These are phyloP conservation scores for Phrixothrix hirtus DNA, from an alignment of 2,888 invertebrate genomes.

Conservation along the genomic window DNA sequence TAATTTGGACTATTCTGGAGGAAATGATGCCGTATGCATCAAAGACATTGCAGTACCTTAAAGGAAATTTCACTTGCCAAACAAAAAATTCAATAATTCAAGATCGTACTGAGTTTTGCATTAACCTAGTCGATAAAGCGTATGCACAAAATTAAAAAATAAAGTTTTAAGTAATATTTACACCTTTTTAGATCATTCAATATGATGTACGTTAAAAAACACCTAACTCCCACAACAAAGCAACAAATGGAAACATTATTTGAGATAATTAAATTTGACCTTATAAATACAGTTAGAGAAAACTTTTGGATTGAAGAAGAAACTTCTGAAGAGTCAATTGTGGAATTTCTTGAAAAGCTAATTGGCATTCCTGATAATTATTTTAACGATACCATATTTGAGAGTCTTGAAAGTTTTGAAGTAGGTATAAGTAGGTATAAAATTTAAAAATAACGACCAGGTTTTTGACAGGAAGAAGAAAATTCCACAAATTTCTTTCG, in stretches of 20 bases:
- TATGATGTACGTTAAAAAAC: neutral
- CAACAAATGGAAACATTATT: constrained; percentile 29
- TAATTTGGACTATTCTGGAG: constrained; percentile 19
- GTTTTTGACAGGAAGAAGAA: no score
- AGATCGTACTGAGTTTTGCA: neutral
- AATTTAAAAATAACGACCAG: no score
- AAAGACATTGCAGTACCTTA: neutral
- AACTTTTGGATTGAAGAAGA: constrained; percentile 35
- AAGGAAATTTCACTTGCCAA: constrained; percentile 10
- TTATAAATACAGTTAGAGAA: constrained; percentile 29
- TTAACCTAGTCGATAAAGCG: neutral
- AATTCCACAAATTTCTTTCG: neutral
- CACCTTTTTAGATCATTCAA: constrained; percentile 1
- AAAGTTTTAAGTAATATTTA: no score
- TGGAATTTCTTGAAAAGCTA: constrained; percentile 32
- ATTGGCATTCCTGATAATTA: constrained; percentile 38
- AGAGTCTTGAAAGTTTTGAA: constrained; percentile 28
- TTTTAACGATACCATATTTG: constrained; percentile 33
- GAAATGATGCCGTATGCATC: constrained; percentile 7
- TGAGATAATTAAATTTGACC: constrained; percentile 26
- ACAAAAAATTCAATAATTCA: neutral
- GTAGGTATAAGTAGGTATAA: constrained; percentile 8
- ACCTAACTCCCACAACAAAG: constrained; percentile 13
- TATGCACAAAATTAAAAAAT: neutral
- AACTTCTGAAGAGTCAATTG: constrained; percentile 31